Conservation (phyloP, 2,888 invertebrate species). For the Limnephilus lunatus region DNA sequence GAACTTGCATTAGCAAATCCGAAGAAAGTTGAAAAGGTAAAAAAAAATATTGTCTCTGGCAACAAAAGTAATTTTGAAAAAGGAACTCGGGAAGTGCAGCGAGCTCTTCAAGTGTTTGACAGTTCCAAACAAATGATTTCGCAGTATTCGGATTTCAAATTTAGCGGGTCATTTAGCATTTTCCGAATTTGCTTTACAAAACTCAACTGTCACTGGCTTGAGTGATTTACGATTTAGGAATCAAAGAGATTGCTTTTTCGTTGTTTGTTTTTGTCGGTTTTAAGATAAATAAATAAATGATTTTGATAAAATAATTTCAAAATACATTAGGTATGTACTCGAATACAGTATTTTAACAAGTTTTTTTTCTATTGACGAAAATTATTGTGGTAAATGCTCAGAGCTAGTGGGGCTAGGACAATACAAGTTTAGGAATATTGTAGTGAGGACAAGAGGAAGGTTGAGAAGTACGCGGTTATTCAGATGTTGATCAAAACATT, state of each 20-base stretch:
- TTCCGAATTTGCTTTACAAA: constrained; percentile 16
- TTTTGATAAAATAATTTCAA: neutral
- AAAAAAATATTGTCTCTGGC: neutral
- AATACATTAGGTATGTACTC: no score
- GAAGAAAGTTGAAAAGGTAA: neutral
- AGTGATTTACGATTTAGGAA: constrained; percentile 31
- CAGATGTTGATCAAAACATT: no score
- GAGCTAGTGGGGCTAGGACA: no score
- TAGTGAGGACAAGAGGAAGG: no score
- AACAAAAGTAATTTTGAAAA: constrained; percentile 6
- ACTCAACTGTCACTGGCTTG: constrained; percentile 21
- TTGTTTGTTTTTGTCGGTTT: constrained; percentile 5
- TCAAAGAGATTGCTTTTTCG: constrained; percentile 14
- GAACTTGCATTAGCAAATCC: constrained; percentile 2
- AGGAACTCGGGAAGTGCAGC: constrained; percentile 3
- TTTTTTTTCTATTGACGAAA: no score
- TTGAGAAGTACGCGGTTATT: no score
- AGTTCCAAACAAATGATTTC: constrained; percentile 38
- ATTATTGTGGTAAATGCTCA: no score
- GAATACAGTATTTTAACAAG: no score
- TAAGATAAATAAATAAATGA: neutral
- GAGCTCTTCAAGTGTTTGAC: constrained; percentile 29
- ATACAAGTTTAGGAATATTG: no score
- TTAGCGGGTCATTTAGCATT: constrained; percentile 16
- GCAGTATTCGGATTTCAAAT: constrained; percentile 34